These are phyloP conservation scores for Sarcoramphus papa DNA, from an alignment of 2,797 vertebrate species.

Conservation along the genomic window DNA sequence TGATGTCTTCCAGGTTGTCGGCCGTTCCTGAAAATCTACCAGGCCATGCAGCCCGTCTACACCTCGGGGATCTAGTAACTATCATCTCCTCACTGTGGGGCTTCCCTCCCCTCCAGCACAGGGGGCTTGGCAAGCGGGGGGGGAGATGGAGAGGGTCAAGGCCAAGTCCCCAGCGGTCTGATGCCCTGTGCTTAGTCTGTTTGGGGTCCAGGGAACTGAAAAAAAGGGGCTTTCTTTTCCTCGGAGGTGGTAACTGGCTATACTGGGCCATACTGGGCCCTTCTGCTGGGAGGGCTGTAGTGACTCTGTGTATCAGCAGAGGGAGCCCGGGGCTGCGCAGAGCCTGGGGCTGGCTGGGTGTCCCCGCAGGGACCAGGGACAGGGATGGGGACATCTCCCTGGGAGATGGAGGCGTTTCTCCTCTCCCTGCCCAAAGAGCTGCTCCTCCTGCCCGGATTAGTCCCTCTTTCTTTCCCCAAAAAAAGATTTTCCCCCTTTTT, in stretches of 20 bases:
- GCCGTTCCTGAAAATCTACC: constrained; percentile 98
- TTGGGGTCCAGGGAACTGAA: neutral
- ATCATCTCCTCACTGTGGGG: neutral
- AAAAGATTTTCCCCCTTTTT: neutral
- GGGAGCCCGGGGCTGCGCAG: constrained; percentile 24
- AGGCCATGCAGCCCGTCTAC: constrained; percentile 98
- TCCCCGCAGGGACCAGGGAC: neutral
- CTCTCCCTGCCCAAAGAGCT: neutral
- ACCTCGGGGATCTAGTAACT: constrained; percentile 99
- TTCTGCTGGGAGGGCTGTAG: constrained; percentile 8
- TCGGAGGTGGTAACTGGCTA: neutral
- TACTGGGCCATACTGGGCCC: neutral
- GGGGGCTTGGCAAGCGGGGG: neutral
- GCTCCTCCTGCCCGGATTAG: neutral
- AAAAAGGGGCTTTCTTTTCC: neutral
- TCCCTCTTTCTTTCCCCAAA: neutral
- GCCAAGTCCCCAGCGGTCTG: neutral
- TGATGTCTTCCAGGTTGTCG: constrained; percentile 85
- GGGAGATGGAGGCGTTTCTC: neutral
- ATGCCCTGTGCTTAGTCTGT: neutral
- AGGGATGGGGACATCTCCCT: neutral
- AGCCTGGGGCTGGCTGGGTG: neutral
- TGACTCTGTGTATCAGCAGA: constrained; percentile 37
- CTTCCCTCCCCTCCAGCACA: neutral
- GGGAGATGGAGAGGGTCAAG: neutral